Conservation (phyloP, 2,113 vertebrate species). For the Halichoeres trimaculatus region DNA sequence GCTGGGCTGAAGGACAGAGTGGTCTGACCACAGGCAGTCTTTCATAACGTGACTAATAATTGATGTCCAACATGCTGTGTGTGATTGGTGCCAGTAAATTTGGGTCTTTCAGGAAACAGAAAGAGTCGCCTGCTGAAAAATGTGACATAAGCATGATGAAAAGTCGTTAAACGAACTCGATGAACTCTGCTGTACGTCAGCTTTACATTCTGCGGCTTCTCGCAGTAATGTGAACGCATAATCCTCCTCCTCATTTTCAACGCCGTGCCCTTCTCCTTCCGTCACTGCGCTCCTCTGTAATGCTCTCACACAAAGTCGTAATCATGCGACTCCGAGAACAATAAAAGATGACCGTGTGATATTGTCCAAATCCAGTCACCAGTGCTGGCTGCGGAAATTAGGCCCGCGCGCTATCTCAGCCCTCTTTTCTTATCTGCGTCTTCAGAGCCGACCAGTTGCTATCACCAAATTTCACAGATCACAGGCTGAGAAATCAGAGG, state of each 20-base stretch:
- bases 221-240: conserved; percentile 28
- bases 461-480: conserved; percentile 66
- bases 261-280: conserved; percentile 28
- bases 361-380: conserved; percentile 72
- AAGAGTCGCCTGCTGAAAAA: neutral
- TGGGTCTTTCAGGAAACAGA: neutral
- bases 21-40: neutral
- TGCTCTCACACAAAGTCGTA: conserved; percentile 31
- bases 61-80: conserved; percentile 39
- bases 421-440: conserved; percentile 64
- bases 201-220: neutral
- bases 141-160: neutral
- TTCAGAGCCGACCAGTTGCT: conserved; percentile 42
- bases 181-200: neutral
- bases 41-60: conserved; percentile 36
- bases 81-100: conserved; percentile 22
- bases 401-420: conserved; percentile 55
- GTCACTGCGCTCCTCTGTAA: conserved; percentile 5
- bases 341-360: conserved; percentile 69
- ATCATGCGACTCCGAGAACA: conserved; percentile 60
- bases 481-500: conserved; percentile 39
- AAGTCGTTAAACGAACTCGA: conserved; percentile 28
- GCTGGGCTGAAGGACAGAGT: neutral
- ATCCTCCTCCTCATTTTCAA: conserved; percentile 59
- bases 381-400: conserved; percentile 69